Conservation (phyloP, 2,797 vertebrate genomes). For the Lophura swinhoii region DNA sequence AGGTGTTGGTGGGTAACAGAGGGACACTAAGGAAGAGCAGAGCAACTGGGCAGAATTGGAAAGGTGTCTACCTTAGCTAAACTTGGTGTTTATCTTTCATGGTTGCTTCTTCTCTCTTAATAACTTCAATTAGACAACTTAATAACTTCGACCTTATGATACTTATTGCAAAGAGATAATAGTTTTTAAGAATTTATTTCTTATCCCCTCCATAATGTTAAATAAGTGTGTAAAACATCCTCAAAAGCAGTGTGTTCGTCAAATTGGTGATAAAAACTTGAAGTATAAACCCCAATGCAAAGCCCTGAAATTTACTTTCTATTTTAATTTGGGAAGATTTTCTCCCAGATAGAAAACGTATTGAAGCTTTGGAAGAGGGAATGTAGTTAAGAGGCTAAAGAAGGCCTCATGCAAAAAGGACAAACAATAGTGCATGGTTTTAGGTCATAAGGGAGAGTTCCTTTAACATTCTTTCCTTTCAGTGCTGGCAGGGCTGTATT, state of each 20-base stretch:
- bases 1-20: background rate
- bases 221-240: background rate
- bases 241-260: background rate
- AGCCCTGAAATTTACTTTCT: background rate
- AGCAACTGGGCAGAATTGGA: background rate
- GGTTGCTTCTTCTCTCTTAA: background rate
- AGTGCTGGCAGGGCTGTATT: background rate
- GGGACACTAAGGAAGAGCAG: background rate
- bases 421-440: background rate
- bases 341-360: background rate
- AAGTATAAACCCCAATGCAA: background rate
- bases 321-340: background rate
- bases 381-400: background rate
- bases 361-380: background rate
- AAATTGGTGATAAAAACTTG: background rate
- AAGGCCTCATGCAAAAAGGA: background rate
- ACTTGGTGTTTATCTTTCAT: background rate
- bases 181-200: conserved; percentile 11
- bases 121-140: conserved; percentile 15
- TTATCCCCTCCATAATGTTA: background rate
- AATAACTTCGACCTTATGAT: conserved; percentile 12
- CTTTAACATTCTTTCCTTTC: background rate
- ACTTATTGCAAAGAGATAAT: background rate
- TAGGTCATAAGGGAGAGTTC: background rate
- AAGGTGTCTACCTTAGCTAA: background rate